These are phyloP conservation scores for Kuschelorhynchus macadamiae DNA, from an alignment of 2,888 invertebrate species.

Conservation along the genomic window DNA sequence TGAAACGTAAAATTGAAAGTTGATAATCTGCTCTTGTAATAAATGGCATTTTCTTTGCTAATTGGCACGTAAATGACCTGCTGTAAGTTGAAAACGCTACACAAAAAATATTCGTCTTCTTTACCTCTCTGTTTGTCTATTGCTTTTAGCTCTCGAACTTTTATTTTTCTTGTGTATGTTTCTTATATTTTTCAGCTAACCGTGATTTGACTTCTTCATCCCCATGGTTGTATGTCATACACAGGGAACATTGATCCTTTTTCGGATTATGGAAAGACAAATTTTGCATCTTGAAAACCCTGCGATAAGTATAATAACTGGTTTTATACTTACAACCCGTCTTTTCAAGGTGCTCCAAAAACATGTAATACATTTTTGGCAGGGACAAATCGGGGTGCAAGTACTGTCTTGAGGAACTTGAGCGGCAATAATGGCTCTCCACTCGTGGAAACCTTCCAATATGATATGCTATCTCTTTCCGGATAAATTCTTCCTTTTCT, in stretches of 20 bases:
- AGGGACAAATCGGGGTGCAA: constrained; percentile 39
- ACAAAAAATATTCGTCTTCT: neutral
- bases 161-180: constrained; percentile 1
- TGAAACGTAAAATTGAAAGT: constrained; percentile 31
- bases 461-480: constrained; percentile 23
- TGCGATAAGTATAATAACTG: constrained; percentile 45
- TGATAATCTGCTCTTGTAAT: constrained; percentile 19
- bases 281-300: constrained; percentile 50
- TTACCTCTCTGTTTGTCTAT: neutral
- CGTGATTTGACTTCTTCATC: constrained; percentile 39
- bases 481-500: constrained; percentile 2
- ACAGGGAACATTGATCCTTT: constrained; percentile 54
- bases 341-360: constrained; percentile 18
- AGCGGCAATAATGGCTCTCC: constrained; percentile 45
- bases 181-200: constrained; percentile 6
- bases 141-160: neutral
- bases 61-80: constrained; percentile 28
- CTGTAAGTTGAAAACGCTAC: constrained; percentile 16
- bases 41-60: constrained; percentile 19
- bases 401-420: constrained; percentile 25
- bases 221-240: constrained; percentile 44
- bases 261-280: constrained; percentile 51
- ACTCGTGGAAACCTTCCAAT: constrained; percentile 40
- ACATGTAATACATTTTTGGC: constrained; percentile 49
- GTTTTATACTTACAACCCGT: constrained; percentile 21